A percentile compares a stretch with the other conserved stretches of the same genome.
Evolutionary conservation across 1,140 invertebrate genomes (phyloP).

Genomic region (Holotrichia oblita): DNA sequence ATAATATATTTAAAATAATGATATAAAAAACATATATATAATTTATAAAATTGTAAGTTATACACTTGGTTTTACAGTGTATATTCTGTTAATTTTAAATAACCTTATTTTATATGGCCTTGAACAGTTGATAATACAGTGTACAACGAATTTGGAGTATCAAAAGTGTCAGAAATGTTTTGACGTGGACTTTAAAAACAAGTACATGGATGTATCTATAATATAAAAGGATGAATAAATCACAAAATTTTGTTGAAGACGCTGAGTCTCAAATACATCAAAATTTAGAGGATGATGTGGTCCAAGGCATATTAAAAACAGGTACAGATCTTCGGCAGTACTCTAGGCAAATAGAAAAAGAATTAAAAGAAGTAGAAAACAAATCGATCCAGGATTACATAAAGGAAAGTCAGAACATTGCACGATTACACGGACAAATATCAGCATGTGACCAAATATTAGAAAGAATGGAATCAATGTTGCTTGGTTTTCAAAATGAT

Average conservation of each 20-base stretch:
- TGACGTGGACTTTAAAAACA: slow-evolving; percentile 21
- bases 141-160: no score
- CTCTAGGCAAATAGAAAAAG: slow-evolving; percentile 92
- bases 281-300: slow-evolving; percentile 87
- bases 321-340: slow-evolving; percentile 95
- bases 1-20: no score
- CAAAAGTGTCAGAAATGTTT: background rate
- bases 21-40: no score
- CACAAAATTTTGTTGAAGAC: slow-evolving; percentile 53
- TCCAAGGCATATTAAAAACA: slow-evolving; percentile 92
- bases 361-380: slow-evolving; percentile 92
- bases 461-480: slow-evolving; percentile 95
- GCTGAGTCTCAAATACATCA: slow-evolving; percentile 61
- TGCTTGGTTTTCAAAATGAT: slow-evolving; percentile 94
- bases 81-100: no score
- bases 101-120: no score
- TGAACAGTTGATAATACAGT: slow-evolving; percentile 1
- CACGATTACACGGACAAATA: slow-evolving; percentile 94
- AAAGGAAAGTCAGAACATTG: slow-evolving; percentile 95
- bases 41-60: no score
- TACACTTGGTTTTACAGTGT: no score
- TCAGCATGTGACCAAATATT: slow-evolving; percentile 95
- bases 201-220: background rate
- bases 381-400: slow-evolving; percentile 96
- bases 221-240: slow-evolving; percentile 39